These are phyloP conservation scores for Ageneiosus marmoratus DNA, from an alignment of 2,113 vertebrate genomes.

Conservation along the genomic window DNA sequence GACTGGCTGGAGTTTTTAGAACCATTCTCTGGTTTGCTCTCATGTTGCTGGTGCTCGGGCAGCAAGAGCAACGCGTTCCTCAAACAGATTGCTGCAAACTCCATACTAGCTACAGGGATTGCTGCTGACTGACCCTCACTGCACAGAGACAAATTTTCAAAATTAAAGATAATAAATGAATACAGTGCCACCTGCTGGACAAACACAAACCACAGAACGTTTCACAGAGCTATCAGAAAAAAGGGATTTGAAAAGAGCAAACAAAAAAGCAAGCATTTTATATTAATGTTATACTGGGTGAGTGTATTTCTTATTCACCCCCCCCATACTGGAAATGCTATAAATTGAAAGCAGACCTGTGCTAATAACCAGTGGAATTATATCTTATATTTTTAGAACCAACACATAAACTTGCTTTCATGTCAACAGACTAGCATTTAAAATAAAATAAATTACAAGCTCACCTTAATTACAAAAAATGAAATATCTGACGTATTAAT, in stretches of 20 bases:
- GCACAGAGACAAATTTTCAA: not conserved
- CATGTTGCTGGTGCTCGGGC: slow-evolving; percentile 84
- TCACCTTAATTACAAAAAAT: not conserved
- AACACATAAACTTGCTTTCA: not conserved
- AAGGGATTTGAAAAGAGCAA: not conserved
- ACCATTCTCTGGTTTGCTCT: slow-evolving; percentile 84
- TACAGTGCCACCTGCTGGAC: slow-evolving; percentile 36
- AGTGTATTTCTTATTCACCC: not conserved
- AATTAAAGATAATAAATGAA: not conserved
- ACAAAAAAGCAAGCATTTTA: not conserved
- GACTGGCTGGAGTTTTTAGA: slow-evolving; percentile 84
- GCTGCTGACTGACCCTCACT: slow-evolving; percentile 96
- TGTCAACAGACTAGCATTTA: not conserved
- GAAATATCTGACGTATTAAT: not conserved
- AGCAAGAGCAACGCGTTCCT: slow-evolving; percentile 91
- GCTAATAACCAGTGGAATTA: not conserved
- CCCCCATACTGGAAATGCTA: not conserved
- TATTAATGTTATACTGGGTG: not conserved
- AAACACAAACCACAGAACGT: not conserved
- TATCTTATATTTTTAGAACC: not conserved
- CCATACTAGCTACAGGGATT: slow-evolving; percentile 98
- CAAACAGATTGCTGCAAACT: slow-evolving; percentile 97
- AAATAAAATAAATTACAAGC: not conserved
- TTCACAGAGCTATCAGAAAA: not conserved
- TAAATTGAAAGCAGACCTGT: not conserved